Evolutionary conservation across 2,113 vertebrate species (phyloP).

Genomic region (Xenotilapia caudafasciata): DNA sequence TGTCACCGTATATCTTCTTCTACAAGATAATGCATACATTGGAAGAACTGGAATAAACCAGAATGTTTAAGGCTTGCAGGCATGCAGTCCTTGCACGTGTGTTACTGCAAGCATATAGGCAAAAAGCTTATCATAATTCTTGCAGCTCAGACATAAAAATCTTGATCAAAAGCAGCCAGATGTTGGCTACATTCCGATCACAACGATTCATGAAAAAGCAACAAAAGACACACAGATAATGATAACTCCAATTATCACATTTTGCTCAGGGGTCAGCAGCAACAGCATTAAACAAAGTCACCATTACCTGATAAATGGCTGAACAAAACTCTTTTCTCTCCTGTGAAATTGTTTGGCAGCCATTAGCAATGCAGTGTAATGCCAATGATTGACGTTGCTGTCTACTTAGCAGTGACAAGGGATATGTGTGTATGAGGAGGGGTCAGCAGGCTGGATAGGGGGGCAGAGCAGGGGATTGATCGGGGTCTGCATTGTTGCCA

Average conservation of each 20-base stretch:
- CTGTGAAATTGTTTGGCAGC: constrained; percentile 53
- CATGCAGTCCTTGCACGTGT: neutral
- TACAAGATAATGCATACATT: neutral
- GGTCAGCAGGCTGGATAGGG: constrained; percentile 37
- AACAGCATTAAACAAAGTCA: constrained; percentile 53
- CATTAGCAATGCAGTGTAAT: constrained; percentile 60
- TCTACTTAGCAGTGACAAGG: constrained; percentile 56
- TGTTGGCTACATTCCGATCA: constrained; percentile 7
- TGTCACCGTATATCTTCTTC: neutral
- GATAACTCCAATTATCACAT: constrained; percentile 55
- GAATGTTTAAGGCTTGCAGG: neutral
- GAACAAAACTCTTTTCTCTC: constrained; percentile 48
- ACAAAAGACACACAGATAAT: constrained; percentile 21
- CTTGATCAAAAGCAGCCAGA: constrained; percentile 1
- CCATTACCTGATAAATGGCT: constrained; percentile 52
- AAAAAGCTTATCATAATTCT: neutral
- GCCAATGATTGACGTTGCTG: constrained; percentile 57
- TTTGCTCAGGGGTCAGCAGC: constrained; percentile 42
- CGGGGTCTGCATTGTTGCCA: constrained; percentile 68
- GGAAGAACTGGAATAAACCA: neutral
- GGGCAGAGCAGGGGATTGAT: constrained; percentile 62
- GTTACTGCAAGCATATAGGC: neutral
- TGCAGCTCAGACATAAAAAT: neutral
- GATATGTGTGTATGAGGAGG: constrained; percentile 26
- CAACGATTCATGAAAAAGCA: constrained; percentile 7